Conservation (phyloP, 2,888 invertebrate genomes). For the Macropis europaea region DNA sequence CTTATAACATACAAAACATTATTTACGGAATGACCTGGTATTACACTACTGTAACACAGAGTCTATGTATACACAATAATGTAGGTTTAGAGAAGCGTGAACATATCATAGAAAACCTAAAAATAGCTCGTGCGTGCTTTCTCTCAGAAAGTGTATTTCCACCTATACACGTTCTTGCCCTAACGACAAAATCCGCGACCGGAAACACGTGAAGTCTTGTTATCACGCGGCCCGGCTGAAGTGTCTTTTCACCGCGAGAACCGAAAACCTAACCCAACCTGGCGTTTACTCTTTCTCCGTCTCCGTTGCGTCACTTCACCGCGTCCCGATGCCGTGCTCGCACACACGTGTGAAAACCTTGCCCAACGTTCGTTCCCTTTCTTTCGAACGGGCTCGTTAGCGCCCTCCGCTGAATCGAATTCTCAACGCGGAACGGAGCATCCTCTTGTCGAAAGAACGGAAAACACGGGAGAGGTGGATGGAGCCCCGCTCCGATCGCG, state of each 20-base stretch:
- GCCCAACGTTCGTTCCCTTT: conserved; percentile 22
- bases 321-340: conserved; percentile 15
- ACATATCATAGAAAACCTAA: too few species aligned
- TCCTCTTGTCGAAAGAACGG: not conserved
- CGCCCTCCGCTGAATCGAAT: not conserved
- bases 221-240: conserved; percentile 2
- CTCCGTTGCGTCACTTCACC: conserved; percentile 48
- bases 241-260: conserved; percentile 5
- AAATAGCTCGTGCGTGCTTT: too few species aligned
- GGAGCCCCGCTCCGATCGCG: not conserved
- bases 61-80: too few species aligned
- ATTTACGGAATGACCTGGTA: too few species aligned
- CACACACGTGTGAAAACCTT: conserved; percentile 51
- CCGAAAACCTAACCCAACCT: conserved; percentile 23
- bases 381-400: conserved; percentile 16
- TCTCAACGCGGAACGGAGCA: not conserved
- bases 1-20: too few species aligned
- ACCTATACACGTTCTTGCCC: too few species aligned
- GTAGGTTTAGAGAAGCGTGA: too few species aligned
- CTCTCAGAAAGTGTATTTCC: too few species aligned
- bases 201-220: conserved; percentile 12
- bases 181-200: not conserved
- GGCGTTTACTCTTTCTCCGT: conserved; percentile 30
- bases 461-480: not conserved
- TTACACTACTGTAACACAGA: too few species aligned